A percentile compares a stretch with the other conserved stretches of the same genome.
phyloP scores from a whole-genome alignment of 2,888 invertebrate species.

The Plusia festucae region DNA sequence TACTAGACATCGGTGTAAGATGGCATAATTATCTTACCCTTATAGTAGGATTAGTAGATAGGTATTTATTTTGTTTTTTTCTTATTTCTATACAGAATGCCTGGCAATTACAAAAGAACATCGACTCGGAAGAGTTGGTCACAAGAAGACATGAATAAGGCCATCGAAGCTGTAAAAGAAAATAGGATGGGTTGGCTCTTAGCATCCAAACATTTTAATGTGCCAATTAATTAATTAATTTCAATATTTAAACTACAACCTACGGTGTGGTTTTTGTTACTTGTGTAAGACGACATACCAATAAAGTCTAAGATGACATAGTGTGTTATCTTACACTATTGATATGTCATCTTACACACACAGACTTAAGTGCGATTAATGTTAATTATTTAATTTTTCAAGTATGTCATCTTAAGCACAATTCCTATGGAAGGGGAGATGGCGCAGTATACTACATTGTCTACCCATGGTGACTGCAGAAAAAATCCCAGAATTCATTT shows the following conservation, averaged over 20 bases:
- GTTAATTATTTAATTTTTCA: too few species aligned
- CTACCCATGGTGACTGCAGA: too few species aligned
- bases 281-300: not conserved
- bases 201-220: slow-evolving; percentile 20
- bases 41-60: too few species aligned
- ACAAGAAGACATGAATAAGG: slow-evolving; percentile 29
- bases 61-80: too few species aligned
- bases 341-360: not conserved
- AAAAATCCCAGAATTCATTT: too few species aligned
- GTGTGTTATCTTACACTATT: not conserved
- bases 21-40: slow-evolving; percentile 19
- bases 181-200: slow-evolving; percentile 40
- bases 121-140: slow-evolving; percentile 21
- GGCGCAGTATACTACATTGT: too few species aligned
- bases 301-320: not conserved
- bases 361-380: not conserved
- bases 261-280: not conserved
- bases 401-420: not conserved
- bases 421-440: too few species aligned
- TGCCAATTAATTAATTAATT: not conserved
- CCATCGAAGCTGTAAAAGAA: slow-evolving; percentile 34
- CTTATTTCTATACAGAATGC: slow-evolving; percentile 22
- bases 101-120: slow-evolving; percentile 26
- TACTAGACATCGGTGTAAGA: slow-evolving; percentile 18
- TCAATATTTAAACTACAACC: not conserved